Evolutionary conservation across 2,113 vertebrate genomes (phyloP).

Genomic region (Lucifuga dentata): DNA sequence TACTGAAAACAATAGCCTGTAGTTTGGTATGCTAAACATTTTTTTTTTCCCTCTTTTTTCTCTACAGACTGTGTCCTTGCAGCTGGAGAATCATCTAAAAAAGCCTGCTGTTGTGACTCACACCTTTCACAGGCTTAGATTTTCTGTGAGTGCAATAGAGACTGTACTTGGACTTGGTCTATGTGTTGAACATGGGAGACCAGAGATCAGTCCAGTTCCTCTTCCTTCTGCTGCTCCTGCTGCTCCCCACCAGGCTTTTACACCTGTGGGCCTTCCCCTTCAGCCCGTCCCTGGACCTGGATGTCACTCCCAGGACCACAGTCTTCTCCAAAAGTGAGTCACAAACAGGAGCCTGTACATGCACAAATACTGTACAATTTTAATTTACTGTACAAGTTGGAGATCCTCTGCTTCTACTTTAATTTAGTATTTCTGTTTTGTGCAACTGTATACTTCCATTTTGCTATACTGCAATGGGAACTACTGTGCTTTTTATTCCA

Average conservation of each 20-base stretch:
- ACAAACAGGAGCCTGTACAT: background rate
- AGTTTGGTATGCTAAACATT: slow-evolving; percentile 3
- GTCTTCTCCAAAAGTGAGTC: slow-evolving; percentile 78
- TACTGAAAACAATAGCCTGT: background rate
- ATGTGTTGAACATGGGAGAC: slow-evolving; percentile 59
- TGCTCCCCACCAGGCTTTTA: slow-evolving; percentile 49
- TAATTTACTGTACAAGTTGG: no score
- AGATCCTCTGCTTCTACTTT: no score
- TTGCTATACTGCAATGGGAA: no score
- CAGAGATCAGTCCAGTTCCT: slow-evolving; percentile 28
- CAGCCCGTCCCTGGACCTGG: slow-evolving; percentile 79
- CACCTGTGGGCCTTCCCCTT: slow-evolving; percentile 80
- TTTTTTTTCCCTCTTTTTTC: slow-evolving; percentile 13
- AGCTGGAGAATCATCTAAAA: slow-evolving; percentile 59
- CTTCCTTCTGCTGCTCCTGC: slow-evolving; percentile 54
- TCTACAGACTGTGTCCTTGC: slow-evolving; percentile 40
- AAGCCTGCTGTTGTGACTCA: slow-evolving; percentile 18
- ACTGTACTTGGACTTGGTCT: slow-evolving; percentile 11
- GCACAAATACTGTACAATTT: background rate
- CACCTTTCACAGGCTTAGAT: slow-evolving; percentile 9
- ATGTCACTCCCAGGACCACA: slow-evolving; percentile 81
- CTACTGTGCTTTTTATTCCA: no score
- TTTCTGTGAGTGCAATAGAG: slow-evolving; percentile 14
- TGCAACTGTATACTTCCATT: no score
- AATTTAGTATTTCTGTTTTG: no score